Base-by-base conservation (phyloP, 2,888 invertebrate species). In the Drosophila neotestacea region DNA sequence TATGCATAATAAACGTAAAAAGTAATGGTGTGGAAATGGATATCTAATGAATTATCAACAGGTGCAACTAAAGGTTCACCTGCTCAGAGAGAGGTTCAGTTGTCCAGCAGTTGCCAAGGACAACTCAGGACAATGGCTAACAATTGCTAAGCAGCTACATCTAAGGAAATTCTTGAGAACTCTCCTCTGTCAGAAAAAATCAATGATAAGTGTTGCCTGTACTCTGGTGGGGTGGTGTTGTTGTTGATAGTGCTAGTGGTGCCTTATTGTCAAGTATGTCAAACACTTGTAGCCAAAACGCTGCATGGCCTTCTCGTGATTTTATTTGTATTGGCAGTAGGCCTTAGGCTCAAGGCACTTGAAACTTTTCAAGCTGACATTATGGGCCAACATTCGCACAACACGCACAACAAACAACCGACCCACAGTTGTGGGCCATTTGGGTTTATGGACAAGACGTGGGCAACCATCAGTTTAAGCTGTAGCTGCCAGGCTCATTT, bases 271-370 rank as follows among this genome's bases (percentile, higher is more conserved):
- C 70, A 70, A 77, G 89, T 77, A 41, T 67, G 84, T 70, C 73
- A 77, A 86, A 69, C 89, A 86, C 87, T 83, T 81, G 78, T 75
- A 52, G 74, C 66, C 68, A 67, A 81, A 82, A 64, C 62, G 60
- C 30, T 58, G 52, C 52, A 16, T 30, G 63, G 66, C 47, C 70
- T 60, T 56, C 42, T 73, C 60, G 39, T 50, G 56, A 48, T 52
- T 46, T 22, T 56, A 60, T 32, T 28, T 32, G 52, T 46, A 56
- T 56, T 55, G 44, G 39, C 44, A 13, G 56, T 56, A 60, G 4
- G 16, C 56, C 59, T 60, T 39, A 30, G 66, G 78, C 66, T 32
- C 55, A 41, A 39, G 39, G 36, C 66, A 71, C 81, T 85, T 63
- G 79, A 81, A 85, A 78, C 79, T 62, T 78, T 81, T 78, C 41